Percentiles rank a stretch among this genome's conserved stretches.
phyloP scores from a whole-genome alignment of 2,113 vertebrate species.

The Motacilla tschutschensis region DNA sequence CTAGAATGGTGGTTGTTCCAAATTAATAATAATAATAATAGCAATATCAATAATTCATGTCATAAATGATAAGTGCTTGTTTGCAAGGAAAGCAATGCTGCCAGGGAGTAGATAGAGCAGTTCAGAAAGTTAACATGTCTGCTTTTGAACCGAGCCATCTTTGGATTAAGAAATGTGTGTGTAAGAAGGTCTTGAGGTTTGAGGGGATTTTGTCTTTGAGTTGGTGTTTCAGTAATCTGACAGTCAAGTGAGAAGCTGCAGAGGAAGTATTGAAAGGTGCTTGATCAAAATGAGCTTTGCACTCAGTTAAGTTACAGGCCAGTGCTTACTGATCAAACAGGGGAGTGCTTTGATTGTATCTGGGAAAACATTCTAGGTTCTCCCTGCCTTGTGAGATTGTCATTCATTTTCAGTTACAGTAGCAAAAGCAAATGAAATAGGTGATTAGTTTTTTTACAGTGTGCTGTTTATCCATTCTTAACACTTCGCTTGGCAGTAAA shows the following conservation, averaged over 20 bases:
- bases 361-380: neutral
- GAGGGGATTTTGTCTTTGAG: neutral
- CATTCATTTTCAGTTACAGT: neutral
- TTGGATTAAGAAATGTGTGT: neutral
- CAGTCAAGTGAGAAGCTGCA: neutral
- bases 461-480: constrained; percentile 24
- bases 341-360: neutral
- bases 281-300: neutral
- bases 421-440: neutral
- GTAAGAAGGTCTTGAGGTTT: neutral
- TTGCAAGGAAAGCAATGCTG: neutral
- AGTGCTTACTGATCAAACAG: neutral
- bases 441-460: constrained; percentile 5
- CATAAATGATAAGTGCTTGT: neutral
- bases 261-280: neutral
- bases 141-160: accelerated
- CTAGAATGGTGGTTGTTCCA: neutral
- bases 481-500: constrained; percentile 25
- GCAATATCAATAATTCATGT: neutral
- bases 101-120: neutral
- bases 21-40: neutral
- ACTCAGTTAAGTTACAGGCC: neutral
- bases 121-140: neutral
- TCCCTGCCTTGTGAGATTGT: neutral
- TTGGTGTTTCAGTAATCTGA: neutral